Conservation (phyloP, 2,888 invertebrate species). For the Lapara coniferarum region DNA sequence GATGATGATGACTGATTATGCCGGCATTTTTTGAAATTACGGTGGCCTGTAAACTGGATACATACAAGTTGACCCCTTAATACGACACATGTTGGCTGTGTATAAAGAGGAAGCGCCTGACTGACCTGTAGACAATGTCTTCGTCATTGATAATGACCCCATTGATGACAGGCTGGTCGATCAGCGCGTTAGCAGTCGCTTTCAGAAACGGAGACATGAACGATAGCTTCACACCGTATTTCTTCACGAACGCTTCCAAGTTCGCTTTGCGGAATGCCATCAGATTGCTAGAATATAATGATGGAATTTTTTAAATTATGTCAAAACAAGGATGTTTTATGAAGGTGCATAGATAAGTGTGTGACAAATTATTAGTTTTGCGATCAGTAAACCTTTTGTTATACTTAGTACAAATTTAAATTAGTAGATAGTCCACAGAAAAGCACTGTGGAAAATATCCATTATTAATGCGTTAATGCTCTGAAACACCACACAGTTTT, state of each 20-base stretch:
- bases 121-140: constrained; percentile 86
- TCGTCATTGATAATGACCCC: constrained; percentile 93
- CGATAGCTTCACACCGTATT: constrained; percentile 97
- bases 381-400: no score
- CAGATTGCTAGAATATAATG: constrained; percentile 84
- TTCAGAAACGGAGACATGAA: constrained; percentile 99
- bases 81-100: not conserved
- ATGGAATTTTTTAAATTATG: no score
- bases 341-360: no score
- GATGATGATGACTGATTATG: no score
- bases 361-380: no score
- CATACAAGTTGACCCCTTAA: not conserved
- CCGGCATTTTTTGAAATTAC: no score
- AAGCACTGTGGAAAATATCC: no score
- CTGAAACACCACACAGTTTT: no score
- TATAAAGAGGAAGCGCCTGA: not conserved
- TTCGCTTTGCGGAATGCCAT: constrained; percentile 96
- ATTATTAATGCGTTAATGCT: no score
- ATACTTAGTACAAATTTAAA: no score
- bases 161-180: constrained; percentile 98
- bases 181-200: constrained; percentile 97
- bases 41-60: not conserved
- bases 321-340: no score
- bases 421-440: no score
- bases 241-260: constrained; percentile 94